Evolutionary conservation across 2,113 vertebrate species (phyloP).

Genomic region (Aspiorhynchus laticeps): DNA sequence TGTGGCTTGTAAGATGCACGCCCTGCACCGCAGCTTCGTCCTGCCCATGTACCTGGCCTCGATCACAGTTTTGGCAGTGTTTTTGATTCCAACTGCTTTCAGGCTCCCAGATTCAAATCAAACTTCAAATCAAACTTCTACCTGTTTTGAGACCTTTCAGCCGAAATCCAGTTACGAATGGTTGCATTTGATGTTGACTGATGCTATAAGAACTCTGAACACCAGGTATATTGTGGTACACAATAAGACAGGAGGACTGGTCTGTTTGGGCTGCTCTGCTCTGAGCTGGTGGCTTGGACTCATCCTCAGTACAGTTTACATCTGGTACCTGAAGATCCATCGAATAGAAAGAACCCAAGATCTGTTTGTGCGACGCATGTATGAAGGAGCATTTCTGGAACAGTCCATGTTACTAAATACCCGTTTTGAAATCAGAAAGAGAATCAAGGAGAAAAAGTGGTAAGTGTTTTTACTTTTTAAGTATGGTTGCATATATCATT

Average conservation of each 20-base stretch:
- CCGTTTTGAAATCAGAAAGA: conserved; percentile 58
- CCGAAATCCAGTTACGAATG: neutral
- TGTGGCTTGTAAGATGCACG: conserved; percentile 76
- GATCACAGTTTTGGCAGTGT: conserved; percentile 60
- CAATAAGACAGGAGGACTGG: conserved; percentile 33
- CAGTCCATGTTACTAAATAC: conserved; percentile 73
- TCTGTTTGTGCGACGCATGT: conserved; percentile 67
- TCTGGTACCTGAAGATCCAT: conserved; percentile 62
- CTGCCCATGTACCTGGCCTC: conserved; percentile 71
- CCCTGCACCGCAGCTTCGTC: conserved; percentile 68
- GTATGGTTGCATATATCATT: neutral
- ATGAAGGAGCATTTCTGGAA: conserved; percentile 75
- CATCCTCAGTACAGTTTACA: conserved; percentile 65
- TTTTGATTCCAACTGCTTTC: conserved; percentile 53
- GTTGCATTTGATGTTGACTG: conserved; percentile 54
- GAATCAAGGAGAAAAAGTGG: conserved; percentile 22
- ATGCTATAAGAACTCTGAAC: conserved; percentile 63
- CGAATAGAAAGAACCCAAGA: conserved; percentile 74
- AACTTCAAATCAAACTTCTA: too few relatives aligned
- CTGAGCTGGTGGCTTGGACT: conserved; percentile 69
- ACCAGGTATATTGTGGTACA: conserved; percentile 50
- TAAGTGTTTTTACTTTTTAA: conserved; percentile 39
- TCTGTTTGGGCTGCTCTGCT: conserved; percentile 50
- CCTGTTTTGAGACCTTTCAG: conserved; percentile 36
- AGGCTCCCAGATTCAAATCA: conserved; percentile 40